Conservation (phyloP, 2,797 vertebrate genomes). For the Crenichthys baileyi region DNA sequence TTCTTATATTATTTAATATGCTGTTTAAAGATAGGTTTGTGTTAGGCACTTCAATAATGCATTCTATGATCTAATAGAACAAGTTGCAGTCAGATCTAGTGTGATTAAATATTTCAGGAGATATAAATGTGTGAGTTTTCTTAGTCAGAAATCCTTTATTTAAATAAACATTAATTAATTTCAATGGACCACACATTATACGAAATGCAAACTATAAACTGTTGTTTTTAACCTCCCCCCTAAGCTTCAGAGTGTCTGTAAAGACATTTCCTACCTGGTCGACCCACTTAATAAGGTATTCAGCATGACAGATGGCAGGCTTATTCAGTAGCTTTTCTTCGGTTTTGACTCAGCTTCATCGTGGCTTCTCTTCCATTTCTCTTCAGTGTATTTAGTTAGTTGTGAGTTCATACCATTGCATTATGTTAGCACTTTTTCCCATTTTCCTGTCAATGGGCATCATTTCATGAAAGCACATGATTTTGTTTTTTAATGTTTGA, state of each 20-base stretch:
- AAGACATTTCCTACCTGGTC: conserved; percentile 86
- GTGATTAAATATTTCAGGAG: background rate
- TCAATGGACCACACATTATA: conserved; percentile 7
- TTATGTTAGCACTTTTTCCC: conserved; percentile 4
- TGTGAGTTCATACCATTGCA: conserved; percentile 33
- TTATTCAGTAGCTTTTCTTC: conserved; percentile 27
- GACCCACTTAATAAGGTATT: conserved; percentile 85
- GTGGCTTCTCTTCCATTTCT: conserved; percentile 30
- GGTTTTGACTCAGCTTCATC: conserved; percentile 18
- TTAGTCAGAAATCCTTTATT: conserved; percentile 2
- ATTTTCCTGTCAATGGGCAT: conserved; percentile 20
- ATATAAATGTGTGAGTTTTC: background rate
- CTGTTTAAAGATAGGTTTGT: background rate
- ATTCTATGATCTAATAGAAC: background rate
- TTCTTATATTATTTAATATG: background rate
- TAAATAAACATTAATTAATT: conserved; percentile 9
- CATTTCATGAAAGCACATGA: background rate
- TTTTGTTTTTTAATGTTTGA: conserved; percentile 14
- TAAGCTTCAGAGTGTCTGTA: conserved; percentile 85
- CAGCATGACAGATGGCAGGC: conserved; percentile 14
- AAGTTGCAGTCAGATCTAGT: background rate
- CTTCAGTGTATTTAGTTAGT: conserved; percentile 32
- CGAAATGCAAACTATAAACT: conserved; percentile 49
- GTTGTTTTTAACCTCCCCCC: conserved; percentile 65
- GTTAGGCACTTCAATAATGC: background rate